Conservation (phyloP, 64 coral and sea anemone genomes). For the Montipora sp. region DNA sequence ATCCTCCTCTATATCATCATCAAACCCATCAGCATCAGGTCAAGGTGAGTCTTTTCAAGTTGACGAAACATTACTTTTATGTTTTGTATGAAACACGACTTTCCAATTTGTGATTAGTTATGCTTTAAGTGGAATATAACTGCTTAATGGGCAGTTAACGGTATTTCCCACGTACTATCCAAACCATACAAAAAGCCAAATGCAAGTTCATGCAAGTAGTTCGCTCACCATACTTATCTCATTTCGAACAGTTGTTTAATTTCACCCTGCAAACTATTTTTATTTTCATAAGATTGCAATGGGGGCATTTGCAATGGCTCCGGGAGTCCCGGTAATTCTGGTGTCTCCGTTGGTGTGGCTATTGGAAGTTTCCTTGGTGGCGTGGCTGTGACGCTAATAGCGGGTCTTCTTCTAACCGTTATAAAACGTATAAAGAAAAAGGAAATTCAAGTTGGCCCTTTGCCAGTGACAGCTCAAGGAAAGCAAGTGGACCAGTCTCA, state of each 20-base stretch:
- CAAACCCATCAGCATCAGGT: background rate
- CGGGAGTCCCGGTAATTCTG: background rate
- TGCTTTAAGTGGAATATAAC: too few species aligned
- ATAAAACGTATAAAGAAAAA: constrained; percentile 1
- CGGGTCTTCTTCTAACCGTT: background rate
- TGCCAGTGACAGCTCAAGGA: background rate
- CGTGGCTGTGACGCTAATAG: background rate
- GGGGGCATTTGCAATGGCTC: background rate
- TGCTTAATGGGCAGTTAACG: background rate
- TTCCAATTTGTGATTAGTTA: too few species aligned
- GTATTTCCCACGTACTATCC: background rate
- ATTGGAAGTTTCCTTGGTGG: constrained; percentile 1
- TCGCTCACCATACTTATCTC: too few species aligned
- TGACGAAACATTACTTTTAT: too few species aligned
- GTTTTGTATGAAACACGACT: too few species aligned
- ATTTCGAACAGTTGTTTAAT: too few species aligned
- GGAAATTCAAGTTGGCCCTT: background rate
- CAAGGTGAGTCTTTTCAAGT: background rate
- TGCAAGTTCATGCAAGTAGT: too few species aligned
- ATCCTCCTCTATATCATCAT: background rate
- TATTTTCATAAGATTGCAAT: background rate
- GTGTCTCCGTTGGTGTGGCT: background rate
- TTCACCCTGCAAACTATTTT: background rate
- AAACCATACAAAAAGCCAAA: too few species aligned
- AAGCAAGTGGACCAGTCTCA: background rate